Evolutionary conservation across 2,113 vertebrate species (phyloP), one percentile per base, ranked within the genome.

Genomic region (Mesocricetus auratus): DNA sequence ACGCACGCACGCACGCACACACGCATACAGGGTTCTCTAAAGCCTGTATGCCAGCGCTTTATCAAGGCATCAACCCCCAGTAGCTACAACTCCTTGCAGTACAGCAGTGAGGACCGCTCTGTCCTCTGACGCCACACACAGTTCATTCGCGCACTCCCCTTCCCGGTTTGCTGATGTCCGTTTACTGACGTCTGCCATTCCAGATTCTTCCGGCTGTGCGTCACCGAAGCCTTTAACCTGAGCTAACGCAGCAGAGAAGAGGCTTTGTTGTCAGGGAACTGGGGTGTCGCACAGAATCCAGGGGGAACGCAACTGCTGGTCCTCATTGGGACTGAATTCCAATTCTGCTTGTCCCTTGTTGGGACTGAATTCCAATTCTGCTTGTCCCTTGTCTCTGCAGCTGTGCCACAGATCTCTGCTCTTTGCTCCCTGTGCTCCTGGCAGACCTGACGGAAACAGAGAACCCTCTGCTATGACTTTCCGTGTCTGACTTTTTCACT

Each of bases 161-260:
- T 96, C 3, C 64, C n/a, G 39, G 29, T 56, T 47, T 56, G 12
- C 53, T 56, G 12, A 56, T 56, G 53, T 56, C 69, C n/a, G 36
- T 24, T 56, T 87, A 62, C 81, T 91, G 36, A n/a, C 29, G 64
- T 42, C 45, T 26, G 69, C 85, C 85, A 26, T 21, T 81, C 26
- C 83, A 11, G n/a, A 24, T 36, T 77, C 13, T 53, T 94, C 85
- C 33, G 19, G 64, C 12, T 47, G 9, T n/a, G 90, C 45, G 3
- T 87, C 75, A 91, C 12, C 64, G 78, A 86, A 86, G 13, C 69
- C 64, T n/a, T n/a, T 87, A 94, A 95, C n/a, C n/a, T 29, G 53
- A 79, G 56, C 26, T 12, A 74, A 86, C 42, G 69, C 12, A 68
- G 9, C 29, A 47, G 82, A 83, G 79, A 75, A 91, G 6, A 90